These are phyloP conservation scores for Salmo trutta DNA, from an alignment of 2,797 vertebrate species.

Conservation along the genomic window DNA sequence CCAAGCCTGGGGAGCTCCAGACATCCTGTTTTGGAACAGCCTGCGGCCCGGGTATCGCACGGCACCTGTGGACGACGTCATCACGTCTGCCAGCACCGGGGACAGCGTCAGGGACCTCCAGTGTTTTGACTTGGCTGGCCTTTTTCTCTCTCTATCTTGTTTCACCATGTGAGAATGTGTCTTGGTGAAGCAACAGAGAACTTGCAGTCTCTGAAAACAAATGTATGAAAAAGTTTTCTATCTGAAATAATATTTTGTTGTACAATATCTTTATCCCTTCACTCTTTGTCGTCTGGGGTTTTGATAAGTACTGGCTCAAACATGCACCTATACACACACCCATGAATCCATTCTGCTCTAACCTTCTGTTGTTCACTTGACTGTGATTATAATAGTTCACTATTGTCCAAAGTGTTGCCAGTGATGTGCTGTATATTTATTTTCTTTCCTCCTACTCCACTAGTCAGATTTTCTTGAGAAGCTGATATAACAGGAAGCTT, in stretches of 20 bases:
- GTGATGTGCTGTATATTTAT: background rate
- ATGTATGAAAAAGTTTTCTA: constrained; percentile 2
- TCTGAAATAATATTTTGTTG: too few species aligned
- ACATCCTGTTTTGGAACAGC: constrained; percentile 77
- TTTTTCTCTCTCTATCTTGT: constrained; percentile 15
- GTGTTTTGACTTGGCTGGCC: background rate
- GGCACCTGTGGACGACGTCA: constrained; percentile 63
- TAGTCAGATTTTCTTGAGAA: constrained; percentile 24
- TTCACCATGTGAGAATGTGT: constrained; percentile 35
- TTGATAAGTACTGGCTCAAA: too few species aligned
- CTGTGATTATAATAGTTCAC: background rate
- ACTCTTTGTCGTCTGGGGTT: too few species aligned
- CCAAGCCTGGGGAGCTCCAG: constrained; percentile 71
- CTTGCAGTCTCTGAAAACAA: background rate
- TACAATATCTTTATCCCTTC: background rate
- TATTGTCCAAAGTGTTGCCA: background rate
- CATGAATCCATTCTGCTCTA: background rate
- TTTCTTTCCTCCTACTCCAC: background rate
- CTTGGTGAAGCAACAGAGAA: background rate
- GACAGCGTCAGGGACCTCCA: constrained; percentile 41
- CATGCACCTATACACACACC: background rate
- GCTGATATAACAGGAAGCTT: constrained; percentile 62
- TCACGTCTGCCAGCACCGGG: background rate
- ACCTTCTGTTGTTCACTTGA: background rate
- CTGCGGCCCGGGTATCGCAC: constrained; percentile 11